Conservation (phyloP, 2,113 vertebrate genomes). For the Erythrolamprus reginae region DNA sequence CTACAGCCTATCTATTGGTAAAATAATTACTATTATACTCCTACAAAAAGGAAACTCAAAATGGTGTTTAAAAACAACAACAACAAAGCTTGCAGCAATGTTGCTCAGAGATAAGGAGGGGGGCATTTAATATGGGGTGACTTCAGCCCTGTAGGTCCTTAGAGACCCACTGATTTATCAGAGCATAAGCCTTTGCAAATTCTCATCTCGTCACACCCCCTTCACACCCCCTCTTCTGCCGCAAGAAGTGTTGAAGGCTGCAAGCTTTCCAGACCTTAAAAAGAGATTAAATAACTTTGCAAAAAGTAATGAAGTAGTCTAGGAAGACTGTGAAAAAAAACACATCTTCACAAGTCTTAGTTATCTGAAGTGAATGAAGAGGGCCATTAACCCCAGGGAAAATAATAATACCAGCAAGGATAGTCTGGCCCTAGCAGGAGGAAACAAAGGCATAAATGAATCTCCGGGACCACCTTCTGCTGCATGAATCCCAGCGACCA, state of each 20-base stretch:
- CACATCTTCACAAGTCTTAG: background rate
- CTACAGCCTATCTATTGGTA: background rate
- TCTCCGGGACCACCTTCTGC: too few species aligned
- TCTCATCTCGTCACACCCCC: background rate
- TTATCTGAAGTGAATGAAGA: background rate
- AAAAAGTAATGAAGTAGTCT: background rate
- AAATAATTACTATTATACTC: too few species aligned
- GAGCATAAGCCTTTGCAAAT: background rate
- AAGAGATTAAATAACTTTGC: background rate
- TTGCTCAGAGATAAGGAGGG: background rate
- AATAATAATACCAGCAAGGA: background rate
- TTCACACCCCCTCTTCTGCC: too few species aligned
- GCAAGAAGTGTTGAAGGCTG: background rate
- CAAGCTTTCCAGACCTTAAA: background rate
- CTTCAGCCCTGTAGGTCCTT: background rate
- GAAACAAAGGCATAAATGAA: background rate
- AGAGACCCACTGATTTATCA: background rate
- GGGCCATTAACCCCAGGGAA: background rate
- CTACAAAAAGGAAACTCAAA: background rate
- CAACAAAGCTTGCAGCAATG: background rate
- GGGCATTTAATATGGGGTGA: background rate
- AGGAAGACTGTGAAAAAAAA: background rate
- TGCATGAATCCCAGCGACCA: too few species aligned
- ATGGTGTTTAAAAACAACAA: background rate
- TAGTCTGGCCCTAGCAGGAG: background rate